These are phyloP conservation scores for Tragopan temminckii DNA, from an alignment of 2,797 vertebrate genomes.

Conservation along the genomic window DNA sequence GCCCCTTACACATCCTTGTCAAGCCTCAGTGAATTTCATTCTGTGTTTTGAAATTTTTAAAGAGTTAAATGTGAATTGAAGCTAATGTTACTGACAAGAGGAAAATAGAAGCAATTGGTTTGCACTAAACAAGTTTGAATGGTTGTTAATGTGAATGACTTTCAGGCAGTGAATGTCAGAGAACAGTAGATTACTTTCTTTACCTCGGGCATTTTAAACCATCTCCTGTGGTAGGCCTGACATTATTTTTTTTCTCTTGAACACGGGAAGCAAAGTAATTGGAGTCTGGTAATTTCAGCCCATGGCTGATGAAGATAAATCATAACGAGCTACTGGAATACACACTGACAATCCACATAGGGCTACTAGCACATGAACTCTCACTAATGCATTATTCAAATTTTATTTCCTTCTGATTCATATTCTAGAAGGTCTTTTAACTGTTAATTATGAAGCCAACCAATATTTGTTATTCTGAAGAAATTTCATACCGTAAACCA, in stretches of 20 bases:
- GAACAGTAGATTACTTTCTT: constrained; percentile 85
- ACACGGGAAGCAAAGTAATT: constrained; percentile 81
- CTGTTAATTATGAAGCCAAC: constrained; percentile 69
- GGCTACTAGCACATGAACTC: constrained; percentile 67
- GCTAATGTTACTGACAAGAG: constrained; percentile 77
- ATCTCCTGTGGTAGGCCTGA: constrained; percentile 80
- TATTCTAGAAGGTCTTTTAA: constrained; percentile 59
- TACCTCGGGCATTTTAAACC: constrained; percentile 81
- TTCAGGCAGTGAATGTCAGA: constrained; percentile 82
- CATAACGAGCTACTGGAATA: constrained; percentile 76
- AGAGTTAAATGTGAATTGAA: constrained; percentile 78
- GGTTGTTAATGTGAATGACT: constrained; percentile 84
- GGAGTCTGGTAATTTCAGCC: constrained; percentile 82
- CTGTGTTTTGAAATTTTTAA: constrained; percentile 63
- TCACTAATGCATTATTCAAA: constrained; percentile 77
- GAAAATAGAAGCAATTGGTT: constrained; percentile 80
- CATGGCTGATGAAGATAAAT: constrained; percentile 85
- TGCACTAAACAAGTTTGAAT: constrained; percentile 83
- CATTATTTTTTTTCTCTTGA: constrained; percentile 62
- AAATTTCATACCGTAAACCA: constrained; percentile 46
- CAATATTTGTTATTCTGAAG: constrained; percentile 51
- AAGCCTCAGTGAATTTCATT: constrained; percentile 62
- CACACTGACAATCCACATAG: constrained; percentile 77
- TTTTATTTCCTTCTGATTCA: constrained; percentile 72
- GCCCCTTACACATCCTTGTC: constrained; percentile 36